Conservation (phyloP, 2,113 vertebrate genomes). For the Ctenomys sociabilis region DNA sequence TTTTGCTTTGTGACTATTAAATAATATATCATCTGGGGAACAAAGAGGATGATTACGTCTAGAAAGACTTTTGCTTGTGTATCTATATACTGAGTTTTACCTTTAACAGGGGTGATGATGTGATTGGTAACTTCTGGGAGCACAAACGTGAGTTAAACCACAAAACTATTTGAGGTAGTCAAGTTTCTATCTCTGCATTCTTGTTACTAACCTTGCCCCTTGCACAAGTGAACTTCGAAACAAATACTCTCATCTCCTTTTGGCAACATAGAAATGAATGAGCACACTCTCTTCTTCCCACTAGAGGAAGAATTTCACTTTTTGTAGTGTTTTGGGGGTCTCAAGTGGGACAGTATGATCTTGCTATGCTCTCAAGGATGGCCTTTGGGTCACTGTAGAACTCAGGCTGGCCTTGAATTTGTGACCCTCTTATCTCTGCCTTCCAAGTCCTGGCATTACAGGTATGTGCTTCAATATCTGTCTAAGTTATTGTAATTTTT, state of each 20-base stretch:
- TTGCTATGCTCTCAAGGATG: neutral
- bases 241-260: neutral
- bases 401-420: neutral
- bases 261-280: neutral
- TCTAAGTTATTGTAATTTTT: neutral
- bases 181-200: neutral
- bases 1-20: neutral
- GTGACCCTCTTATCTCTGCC: neutral
- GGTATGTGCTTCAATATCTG: neutral
- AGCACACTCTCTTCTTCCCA: neutral
- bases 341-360: neutral
- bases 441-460: neutral
- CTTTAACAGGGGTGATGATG: neutral
- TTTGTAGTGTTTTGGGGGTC: neutral
- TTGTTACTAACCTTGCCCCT: neutral
- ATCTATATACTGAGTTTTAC: neutral
- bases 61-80: neutral
- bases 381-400: neutral
- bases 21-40: neutral
- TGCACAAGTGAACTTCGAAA: neutral
- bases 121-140: neutral
- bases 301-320: neutral
- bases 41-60: neutral
- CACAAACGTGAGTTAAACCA: neutral
- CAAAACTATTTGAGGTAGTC: neutral